Evolutionary conservation across 2,888 invertebrate species (phyloP), one percentile per base, ranked within the genome.

Genomic region (Pheosia gnoma): DNA sequence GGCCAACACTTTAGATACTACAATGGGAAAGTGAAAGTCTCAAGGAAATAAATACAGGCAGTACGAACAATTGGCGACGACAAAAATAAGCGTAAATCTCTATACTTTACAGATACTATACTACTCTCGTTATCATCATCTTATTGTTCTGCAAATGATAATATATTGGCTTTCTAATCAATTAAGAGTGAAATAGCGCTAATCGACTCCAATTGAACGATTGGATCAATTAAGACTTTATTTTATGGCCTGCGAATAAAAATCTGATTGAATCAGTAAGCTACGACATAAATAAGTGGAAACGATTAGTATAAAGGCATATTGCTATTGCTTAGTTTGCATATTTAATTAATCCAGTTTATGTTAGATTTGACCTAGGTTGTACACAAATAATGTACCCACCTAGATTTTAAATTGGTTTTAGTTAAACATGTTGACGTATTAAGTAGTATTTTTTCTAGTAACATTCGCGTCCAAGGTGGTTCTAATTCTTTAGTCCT

Each of bases 1-100:
- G 55, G 77, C 84, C 86, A 83, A 88, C 90, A 91, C 90, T 87
- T 85, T 80, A 71, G 82, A 83, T 85, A 88, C 84, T 81, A 90
- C 91, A 91, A 91, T 89, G 89, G 87, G 71, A 84, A 85, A 84
- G 91, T 90, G 92, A 91, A 91, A 92, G 91, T 90, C 74, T 79
- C 69, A 75, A 83, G 84, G 86, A 86, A 85, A 85, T 89, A 86
- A 85, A 85, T 89, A 83, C 86, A 81, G 75, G 70, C 78, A 72
- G 78, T 77, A 75, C 76, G 74, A 73, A 80, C 80, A 81, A 77
- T 79, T 70, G 72, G 61, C 67, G 71, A 63, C 67, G 73, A 78
- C 82, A 85, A 86, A 85, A 84, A 82, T 77, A 68, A 74, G 68
- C 75, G 75, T 80, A 80, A 79, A 79, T 76, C 74, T 75, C 65